These are phyloP conservation scores for Manacus vitellinus DNA, from an alignment of 2,113 vertebrate genomes.

Conservation along the genomic window DNA sequence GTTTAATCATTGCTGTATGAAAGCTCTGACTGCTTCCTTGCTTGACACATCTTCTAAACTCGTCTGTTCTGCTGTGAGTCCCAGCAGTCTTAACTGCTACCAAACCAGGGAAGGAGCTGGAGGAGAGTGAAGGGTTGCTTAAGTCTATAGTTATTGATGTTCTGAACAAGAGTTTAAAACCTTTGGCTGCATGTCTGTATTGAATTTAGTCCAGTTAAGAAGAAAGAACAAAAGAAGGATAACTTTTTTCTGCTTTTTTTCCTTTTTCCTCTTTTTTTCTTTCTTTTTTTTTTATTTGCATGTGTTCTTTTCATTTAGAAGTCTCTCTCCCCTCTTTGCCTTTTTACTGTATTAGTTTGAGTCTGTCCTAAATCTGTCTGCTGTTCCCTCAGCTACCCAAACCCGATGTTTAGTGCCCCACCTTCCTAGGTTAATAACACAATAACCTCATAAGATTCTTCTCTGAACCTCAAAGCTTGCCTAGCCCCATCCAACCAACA, in stretches of 20 bases:
- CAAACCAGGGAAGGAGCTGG: neutral
- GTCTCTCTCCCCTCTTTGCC: neutral
- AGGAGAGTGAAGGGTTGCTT: neutral
- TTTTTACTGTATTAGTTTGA: neutral
- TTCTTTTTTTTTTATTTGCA: neutral
- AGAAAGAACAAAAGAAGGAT: neutral
- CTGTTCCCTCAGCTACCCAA: neutral
- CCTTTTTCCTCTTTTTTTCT: neutral
- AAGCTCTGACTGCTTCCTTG: neutral
- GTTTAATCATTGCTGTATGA: neutral
- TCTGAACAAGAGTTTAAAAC: neutral
- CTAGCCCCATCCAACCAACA: neutral
- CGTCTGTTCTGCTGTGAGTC: neutral
- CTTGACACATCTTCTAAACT: neutral
- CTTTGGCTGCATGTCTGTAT: neutral
- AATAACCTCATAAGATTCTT: neutral
- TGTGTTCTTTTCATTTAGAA: neutral
- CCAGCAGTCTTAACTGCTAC: neutral
- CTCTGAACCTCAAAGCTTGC: neutral
- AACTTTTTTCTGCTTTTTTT: neutral
- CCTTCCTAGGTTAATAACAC: neutral
- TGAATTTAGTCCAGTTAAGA: neutral
- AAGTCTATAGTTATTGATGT: neutral
- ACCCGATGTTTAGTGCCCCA: neutral
- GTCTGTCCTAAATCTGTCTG: neutral